Conservation (phyloP, 2,797 vertebrate genomes). For the Sebastes aleutianus region DNA sequence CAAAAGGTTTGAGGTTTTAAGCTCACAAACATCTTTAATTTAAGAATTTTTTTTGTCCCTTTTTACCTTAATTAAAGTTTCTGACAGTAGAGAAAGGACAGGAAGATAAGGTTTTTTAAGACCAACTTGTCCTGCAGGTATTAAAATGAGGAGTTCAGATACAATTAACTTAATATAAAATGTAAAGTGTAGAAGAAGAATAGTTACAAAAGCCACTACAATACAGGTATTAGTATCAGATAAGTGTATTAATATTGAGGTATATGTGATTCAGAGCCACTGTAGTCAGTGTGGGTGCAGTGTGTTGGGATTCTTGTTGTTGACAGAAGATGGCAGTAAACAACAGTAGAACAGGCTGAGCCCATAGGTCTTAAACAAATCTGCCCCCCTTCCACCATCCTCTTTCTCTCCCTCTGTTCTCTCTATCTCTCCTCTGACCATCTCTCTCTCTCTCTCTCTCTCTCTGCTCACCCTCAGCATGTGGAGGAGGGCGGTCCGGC, state of each 20-base stretch:
- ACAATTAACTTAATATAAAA: neutral
- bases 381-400: neutral
- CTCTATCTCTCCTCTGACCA: neutral
- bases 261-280: neutral
- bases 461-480: constrained; percentile 79
- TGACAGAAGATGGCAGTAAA: constrained; percentile 51
- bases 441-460: neutral
- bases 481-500: constrained; percentile 93
- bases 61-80: neutral
- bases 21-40: too few species aligned
- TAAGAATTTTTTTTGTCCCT: too few species aligned
- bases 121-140: neutral
- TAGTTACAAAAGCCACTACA: neutral
- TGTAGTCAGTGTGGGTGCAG: neutral
- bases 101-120: neutral
- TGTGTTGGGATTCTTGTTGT: constrained; percentile 1
- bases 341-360: neutral
- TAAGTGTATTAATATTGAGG: neutral
- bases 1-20: too few species aligned
- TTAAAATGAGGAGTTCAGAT: neutral
- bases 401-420: too few species aligned
- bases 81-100: neutral
- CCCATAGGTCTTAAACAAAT: neutral
- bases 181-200: neutral
- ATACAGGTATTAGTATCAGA: neutral